phyloP scores from a whole-genome alignment of 1,140 invertebrate species.

The Pogonomyrmex californicus region DNA sequence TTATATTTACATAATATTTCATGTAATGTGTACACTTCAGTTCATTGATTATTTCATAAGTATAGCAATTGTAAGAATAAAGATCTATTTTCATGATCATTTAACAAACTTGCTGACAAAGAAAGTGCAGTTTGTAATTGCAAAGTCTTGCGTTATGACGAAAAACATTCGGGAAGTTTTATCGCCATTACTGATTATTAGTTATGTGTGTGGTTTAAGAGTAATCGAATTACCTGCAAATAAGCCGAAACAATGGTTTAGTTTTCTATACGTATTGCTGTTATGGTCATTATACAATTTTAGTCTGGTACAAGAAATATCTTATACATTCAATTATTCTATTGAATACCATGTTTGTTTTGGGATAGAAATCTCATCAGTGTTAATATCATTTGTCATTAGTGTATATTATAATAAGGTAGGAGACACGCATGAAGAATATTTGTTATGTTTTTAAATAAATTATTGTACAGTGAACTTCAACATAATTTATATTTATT shows the following conservation, averaged over 20 bases:
- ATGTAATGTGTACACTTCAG: neutral
- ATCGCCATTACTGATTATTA: neutral
- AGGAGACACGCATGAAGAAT: neutral
- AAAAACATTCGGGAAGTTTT: neutral
- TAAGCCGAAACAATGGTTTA: neutral
- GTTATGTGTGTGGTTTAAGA: neutral
- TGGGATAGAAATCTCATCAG: neutral
- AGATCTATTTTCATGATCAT: neutral
- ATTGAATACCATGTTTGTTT: neutral
- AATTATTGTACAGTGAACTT: neutral
- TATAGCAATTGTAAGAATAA: neutral
- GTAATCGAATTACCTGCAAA: neutral
- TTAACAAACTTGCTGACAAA: neutral
- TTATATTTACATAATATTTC: neutral
- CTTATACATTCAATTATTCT: neutral
- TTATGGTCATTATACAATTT: neutral
- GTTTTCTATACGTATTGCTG: neutral
- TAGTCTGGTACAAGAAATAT: neutral
- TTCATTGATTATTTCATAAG: conserved; percentile 12
- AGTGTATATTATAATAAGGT: conserved; percentile 20
- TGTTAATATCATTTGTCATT: neutral
- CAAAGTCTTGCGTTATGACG: neutral
- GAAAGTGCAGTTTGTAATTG: neutral
- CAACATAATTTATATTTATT: neutral
- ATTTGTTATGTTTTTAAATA: neutral